Conservation (phyloP, 2,113 vertebrate species). For the Percopsis transmontana region DNA sequence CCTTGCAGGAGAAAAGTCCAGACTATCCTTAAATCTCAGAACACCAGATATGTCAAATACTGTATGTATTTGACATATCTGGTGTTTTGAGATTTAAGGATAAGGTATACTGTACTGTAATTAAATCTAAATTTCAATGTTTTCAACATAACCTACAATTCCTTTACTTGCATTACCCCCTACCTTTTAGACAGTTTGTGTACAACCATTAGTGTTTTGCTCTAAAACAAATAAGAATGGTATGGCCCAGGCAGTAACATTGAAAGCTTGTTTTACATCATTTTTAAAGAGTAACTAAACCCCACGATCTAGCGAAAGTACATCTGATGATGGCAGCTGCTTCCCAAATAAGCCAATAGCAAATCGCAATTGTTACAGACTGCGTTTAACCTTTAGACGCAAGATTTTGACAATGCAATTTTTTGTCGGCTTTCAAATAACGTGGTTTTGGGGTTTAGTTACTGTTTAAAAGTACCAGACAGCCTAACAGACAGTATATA, state of each 20-base stretch:
- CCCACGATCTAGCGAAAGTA: too few relatives aligned
- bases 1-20: conserved; percentile 44
- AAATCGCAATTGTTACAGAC: too few relatives aligned
- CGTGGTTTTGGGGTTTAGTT: not conserved
- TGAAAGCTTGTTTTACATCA: conserved; percentile 31
- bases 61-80: conserved; percentile 9
- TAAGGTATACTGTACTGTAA: conserved; percentile 46
- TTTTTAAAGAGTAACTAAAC: conserved; percentile 21
- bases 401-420: too few relatives aligned
- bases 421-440: not conserved
- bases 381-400: too few relatives aligned
- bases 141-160: conserved; percentile 62
- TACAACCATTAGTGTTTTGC: conserved; percentile 52
- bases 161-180: conserved; percentile 66
- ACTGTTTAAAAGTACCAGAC: conserved; percentile 20
- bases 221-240: conserved; percentile 18
- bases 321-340: too few relatives aligned
- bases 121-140: conserved; percentile 60
- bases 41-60: conserved; percentile 64
- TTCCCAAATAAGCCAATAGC: too few relatives aligned
- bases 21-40: conserved; percentile 45
- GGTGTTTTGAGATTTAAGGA: conserved; percentile 55
- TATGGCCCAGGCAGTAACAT: conserved; percentile 27
- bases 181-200: conserved; percentile 65
- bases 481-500: conserved; percentile 12